Conservation (phyloP, 2,888 invertebrate genomes). For the Ellobium chinense region DNA sequence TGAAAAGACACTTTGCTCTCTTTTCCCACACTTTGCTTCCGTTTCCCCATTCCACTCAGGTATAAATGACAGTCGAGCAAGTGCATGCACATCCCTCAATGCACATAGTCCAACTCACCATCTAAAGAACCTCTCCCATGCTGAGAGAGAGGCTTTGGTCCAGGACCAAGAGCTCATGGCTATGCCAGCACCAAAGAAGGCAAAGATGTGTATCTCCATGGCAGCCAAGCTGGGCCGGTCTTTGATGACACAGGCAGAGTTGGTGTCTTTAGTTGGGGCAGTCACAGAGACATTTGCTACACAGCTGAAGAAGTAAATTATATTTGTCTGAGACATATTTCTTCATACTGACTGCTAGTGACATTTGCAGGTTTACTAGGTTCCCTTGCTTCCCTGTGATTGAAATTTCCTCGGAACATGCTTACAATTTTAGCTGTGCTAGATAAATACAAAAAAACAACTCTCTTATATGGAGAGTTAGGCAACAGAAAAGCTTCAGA, state of each 20-base stretch:
- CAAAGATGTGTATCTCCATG: constrained; percentile 89
- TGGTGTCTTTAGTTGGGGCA: constrained; percentile 32
- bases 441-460: no score
- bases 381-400: no score
- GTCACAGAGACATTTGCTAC: constrained; percentile 64
- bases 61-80: no score
- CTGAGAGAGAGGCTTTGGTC: constrained; percentile 90
- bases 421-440: no score
- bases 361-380: no score
- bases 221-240: constrained; percentile 90
- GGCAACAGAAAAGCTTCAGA: no score
- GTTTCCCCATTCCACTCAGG: no score
- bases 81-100: no score
- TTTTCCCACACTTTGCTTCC: no score
- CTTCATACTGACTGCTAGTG: neutral
- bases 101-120: constrained; percentile 82
- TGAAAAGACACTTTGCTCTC: constrained; percentile 87
- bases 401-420: no score
- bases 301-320: constrained; percentile 57
- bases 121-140: constrained; percentile 91
- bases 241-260: constrained; percentile 83
- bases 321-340: no score
- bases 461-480: no score
- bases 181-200: constrained; percentile 90
- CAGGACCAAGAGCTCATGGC: constrained; percentile 97